Base-by-base conservation (phyloP, 2,113 vertebrate genomes). In the Donacobius atricapilla region DNA sequence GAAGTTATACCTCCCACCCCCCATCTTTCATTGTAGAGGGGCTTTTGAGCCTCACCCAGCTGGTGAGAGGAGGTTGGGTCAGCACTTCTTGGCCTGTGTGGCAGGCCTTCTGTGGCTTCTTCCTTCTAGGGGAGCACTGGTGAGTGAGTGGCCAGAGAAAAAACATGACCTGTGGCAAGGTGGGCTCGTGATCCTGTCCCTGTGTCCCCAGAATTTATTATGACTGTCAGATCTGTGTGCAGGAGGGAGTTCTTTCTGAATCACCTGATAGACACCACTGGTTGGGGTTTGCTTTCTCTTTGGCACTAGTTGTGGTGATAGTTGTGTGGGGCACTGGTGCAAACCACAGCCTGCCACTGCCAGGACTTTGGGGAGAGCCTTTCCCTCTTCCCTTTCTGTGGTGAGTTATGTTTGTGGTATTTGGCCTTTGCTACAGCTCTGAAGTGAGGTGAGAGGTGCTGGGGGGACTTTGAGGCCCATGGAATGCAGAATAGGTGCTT, bases 351-450 rank as follows among this genome's bases (percentile, higher is more conserved):
- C 40, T 85, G 27, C 22, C 39, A 25, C 42, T 69, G 42, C 54
- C 2, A 2, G 45, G 42, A 27, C 27, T 42, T 20, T 15, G 58
- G 37, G 60, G 53, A 72, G n/a, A 61, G 66, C 31, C 57, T 72
- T 53, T 11, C 0, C 4, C 37, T 65, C 63, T 51, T 87, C 11
- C 76, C 60, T 64, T 64, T 47, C 48, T 89, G 51, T 66, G 86
- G 25, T 39, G 30, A 2, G 0, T 63, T 66, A 27, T 1, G 1
- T 86, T 58, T 90, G 66, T 57, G 51, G 58, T 73, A 50, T 73
- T 86, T 89, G 86, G 39, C 68, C 54, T 96, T 92, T 90, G 71
- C 50, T 83, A 61, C 35, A 78, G 21, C 64, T 90, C 83, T 86
- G 60, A 73, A 90, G 60, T 35, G 19, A 0, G 1, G 50, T 66